Conservation (phyloP, 2,888 invertebrate genomes). For the Tholera decimalis region DNA sequence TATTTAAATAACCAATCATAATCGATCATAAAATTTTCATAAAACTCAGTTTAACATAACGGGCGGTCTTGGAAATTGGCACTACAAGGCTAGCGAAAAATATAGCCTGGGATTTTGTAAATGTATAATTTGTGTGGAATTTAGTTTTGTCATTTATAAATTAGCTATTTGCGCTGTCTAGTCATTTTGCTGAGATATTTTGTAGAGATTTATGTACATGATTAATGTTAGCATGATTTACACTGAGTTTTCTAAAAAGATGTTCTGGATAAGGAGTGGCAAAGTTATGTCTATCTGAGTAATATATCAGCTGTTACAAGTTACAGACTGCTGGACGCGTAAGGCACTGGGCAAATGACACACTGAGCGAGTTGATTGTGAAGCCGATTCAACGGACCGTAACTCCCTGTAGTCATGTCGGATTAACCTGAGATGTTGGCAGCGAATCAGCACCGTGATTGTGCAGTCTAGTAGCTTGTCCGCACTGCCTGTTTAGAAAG, state of each 20-base stretch:
- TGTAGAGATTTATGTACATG: slow-evolving; percentile 24
- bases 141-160: slow-evolving; percentile 46
- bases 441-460: slow-evolving; percentile 33
- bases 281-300: slow-evolving; percentile 19
- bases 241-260: slow-evolving; percentile 23
- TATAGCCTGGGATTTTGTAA: slow-evolving; percentile 51
- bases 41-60: slow-evolving; percentile 63
- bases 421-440: slow-evolving; percentile 46
- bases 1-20: slow-evolving; percentile 70
- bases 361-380: slow-evolving; percentile 41
- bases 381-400: slow-evolving; percentile 22
- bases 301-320: slow-evolving; percentile 36
- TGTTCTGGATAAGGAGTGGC: slow-evolving; percentile 26
- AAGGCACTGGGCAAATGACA: slow-evolving; percentile 50
- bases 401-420: slow-evolving; percentile 37
- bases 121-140: slow-evolving; percentile 26
- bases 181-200: slow-evolving; percentile 33
- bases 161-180: slow-evolving; percentile 40
- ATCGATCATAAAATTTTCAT: slow-evolving; percentile 73
- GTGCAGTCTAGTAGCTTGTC: slow-evolving; percentile 9
- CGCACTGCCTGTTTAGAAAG: slow-evolving; percentile 2
- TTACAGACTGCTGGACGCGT: slow-evolving; percentile 10
- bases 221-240: slow-evolving; percentile 32
- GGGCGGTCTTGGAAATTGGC: slow-evolving; percentile 52
- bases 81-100: slow-evolving; percentile 65